Conservation (phyloP, 2,888 invertebrate species). For the Drosophila kambysellisi region DNA sequence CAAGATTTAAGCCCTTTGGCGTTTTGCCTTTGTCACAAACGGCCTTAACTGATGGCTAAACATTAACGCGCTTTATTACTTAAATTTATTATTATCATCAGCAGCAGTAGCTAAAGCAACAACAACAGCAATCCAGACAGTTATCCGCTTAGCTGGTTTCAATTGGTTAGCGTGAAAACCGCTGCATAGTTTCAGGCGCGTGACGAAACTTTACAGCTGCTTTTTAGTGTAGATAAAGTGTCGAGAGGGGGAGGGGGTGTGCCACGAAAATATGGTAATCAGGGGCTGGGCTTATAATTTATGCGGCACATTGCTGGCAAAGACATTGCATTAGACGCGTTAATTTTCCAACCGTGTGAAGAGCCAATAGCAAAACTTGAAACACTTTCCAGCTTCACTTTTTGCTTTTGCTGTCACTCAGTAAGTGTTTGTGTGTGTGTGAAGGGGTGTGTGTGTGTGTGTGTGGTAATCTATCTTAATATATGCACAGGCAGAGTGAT, state of each 20-base stretch:
- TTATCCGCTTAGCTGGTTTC: conserved; percentile 39
- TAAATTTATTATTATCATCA: conserved; percentile 76
- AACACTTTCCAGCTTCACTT: conserved; percentile 29
- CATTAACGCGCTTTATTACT: conserved; percentile 80
- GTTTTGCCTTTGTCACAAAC: conserved; percentile 58
- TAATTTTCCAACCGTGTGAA: conserved; percentile 58
- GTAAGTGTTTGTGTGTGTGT: conserved; percentile 22
- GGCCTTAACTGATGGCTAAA: conserved; percentile 67
- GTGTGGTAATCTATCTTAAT: conserved; percentile 76
- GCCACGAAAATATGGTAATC: conserved; percentile 30
- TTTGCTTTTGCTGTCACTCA: conserved; percentile 54
- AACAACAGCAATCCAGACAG: conserved; percentile 16
- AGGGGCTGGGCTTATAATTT: conserved; percentile 61
- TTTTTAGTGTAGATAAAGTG: conserved; percentile 13
- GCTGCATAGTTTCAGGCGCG: conserved; percentile 60
- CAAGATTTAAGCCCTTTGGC: conserved; percentile 43
- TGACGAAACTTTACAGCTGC: conserved; percentile 51
- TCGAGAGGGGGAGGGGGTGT: neutral
- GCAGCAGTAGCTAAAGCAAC: conserved; percentile 12
- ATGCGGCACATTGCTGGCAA: conserved; percentile 60
- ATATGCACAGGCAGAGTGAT: conserved; percentile 60
- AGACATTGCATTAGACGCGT: conserved; percentile 65
- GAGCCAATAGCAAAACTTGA: conserved; percentile 33
- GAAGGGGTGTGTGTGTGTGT: conserved; percentile 29
- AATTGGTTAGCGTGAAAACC: conserved; percentile 48